Evolutionary conservation across 2,888 invertebrate genomes (phyloP).

Genomic region (Rhamphomyia laevipes): DNA sequence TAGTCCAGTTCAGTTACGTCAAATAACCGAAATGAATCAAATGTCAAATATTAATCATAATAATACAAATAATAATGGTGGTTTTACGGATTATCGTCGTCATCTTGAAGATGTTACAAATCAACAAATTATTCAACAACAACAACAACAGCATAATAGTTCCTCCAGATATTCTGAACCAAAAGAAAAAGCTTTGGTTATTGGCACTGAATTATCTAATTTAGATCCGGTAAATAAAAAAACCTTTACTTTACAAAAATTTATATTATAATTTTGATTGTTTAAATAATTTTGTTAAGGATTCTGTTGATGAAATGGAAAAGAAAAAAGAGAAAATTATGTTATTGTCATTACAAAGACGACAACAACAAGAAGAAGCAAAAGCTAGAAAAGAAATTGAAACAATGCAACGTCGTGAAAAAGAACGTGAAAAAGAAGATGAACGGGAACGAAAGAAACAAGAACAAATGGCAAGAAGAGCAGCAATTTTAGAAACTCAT

Average conservation of each 20-base stretch:
- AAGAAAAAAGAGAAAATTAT: slow-evolving; percentile 85
- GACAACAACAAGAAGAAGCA: slow-evolving; percentile 82
- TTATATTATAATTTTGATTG: neutral
- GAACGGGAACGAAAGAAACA: slow-evolving; percentile 60
- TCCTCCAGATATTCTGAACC: slow-evolving; percentile 27
- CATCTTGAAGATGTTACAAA: slow-evolving; percentile 30
- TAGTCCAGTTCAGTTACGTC: slow-evolving; percentile 29
- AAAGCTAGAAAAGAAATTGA: slow-evolving; percentile 76
- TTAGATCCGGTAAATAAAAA: slow-evolving; percentile 52
- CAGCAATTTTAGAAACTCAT: slow-evolving; percentile 84
- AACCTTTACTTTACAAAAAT: neutral
- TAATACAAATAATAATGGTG: slow-evolving; percentile 7
- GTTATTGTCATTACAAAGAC: slow-evolving; percentile 76
- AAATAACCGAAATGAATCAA: slow-evolving; percentile 20
- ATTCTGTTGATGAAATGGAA: slow-evolving; percentile 81
- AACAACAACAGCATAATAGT: slow-evolving; percentile 17
- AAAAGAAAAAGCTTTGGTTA: slow-evolving; percentile 47
- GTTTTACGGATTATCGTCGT: slow-evolving; percentile 20
- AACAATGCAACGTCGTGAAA: slow-evolving; percentile 59
- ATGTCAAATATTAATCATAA: slow-evolving; percentile 8
- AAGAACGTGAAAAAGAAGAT: slow-evolving; percentile 64
- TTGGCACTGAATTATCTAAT: slow-evolving; percentile 53
- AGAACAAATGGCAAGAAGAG: slow-evolving; percentile 78
- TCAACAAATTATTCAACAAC: slow-evolving; percentile 20
- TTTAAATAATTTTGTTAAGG: slow-evolving; percentile 39